Conservation (phyloP, 2,888 invertebrate species). For the Euphydryas editha region DNA sequence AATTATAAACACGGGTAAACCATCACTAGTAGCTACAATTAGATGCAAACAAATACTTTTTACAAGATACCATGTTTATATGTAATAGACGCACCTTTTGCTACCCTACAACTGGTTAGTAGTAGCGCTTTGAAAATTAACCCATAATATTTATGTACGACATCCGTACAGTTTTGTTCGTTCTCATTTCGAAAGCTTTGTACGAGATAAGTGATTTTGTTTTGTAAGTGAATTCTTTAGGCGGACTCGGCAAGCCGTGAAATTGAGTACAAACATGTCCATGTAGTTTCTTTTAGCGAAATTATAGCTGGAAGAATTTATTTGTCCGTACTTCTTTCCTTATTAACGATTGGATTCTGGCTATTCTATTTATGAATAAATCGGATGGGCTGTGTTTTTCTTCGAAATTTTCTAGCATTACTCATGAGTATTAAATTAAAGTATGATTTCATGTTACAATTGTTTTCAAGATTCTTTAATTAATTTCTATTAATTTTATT, state of each 20-base stretch:
- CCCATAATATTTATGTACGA: not conserved
- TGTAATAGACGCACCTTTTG: not conserved
- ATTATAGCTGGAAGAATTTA: slow-evolving; percentile 36
- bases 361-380: not conserved
- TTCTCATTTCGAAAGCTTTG: slow-evolving; percentile 34
- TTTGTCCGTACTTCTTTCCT: slow-evolving; percentile 15
- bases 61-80: not conserved
- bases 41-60: no score
- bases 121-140: not conserved
- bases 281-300: slow-evolving; percentile 46
- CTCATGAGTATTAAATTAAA: no score
- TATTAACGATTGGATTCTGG: not conserved
- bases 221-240: slow-evolving; percentile 39
- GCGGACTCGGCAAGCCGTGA: slow-evolving; percentile 63
- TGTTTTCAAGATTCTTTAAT: no score
- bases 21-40: no score
- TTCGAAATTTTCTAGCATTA: no score
- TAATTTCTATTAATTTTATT: no score
- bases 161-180: slow-evolving; percentile 28
- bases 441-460: no score
- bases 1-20: no score
- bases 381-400: not conserved
- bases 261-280: slow-evolving; percentile 72
- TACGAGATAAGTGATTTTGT: slow-evolving; percentile 39
- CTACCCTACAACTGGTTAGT: not conserved